These are phyloP conservation scores for Allygus modestus DNA, from an alignment of 2,888 invertebrate species.

Conservation along the genomic window DNA sequence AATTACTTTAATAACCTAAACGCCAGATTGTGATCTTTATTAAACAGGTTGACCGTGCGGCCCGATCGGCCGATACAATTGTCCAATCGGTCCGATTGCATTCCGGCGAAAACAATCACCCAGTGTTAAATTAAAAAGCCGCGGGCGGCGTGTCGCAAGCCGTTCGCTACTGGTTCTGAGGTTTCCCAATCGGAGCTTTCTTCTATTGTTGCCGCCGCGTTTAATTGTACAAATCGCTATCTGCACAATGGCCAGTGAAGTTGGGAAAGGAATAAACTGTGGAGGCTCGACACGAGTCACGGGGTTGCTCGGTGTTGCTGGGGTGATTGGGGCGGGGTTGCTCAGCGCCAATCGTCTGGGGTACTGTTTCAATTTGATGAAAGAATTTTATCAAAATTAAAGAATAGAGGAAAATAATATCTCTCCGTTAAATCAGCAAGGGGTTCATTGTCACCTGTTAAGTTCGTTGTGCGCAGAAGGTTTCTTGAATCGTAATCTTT, in stretches of 20 bases:
- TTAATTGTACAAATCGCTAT: slow-evolving; percentile 50
- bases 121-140: slow-evolving; percentile 44
- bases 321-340: too few species aligned
- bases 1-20: slow-evolving; percentile 54
- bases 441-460: too few species aligned
- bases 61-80: slow-evolving; percentile 44
- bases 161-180: slow-evolving; percentile 37
- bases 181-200: slow-evolving; percentile 22
- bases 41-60: slow-evolving; percentile 55
- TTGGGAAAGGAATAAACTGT: slow-evolving; percentile 44
- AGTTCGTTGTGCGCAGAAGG: too few species aligned
- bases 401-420: too few species aligned
- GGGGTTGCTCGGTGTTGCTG: too few species aligned
- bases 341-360: too few species aligned
- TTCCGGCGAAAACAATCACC: too few species aligned
- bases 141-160: background rate
- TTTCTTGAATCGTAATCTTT: too few species aligned
- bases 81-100: too few species aligned
- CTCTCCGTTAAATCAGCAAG: too few species aligned
- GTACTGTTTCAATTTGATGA: too few species aligned
- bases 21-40: slow-evolving; percentile 57
- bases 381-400: too few species aligned
- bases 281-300: background rate
- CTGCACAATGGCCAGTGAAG: slow-evolving; percentile 30
- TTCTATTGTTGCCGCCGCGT: slow-evolving; percentile 24